phyloP scores from a whole-genome alignment of 2,888 invertebrate species.

The Plebejus melissa region DNA sequence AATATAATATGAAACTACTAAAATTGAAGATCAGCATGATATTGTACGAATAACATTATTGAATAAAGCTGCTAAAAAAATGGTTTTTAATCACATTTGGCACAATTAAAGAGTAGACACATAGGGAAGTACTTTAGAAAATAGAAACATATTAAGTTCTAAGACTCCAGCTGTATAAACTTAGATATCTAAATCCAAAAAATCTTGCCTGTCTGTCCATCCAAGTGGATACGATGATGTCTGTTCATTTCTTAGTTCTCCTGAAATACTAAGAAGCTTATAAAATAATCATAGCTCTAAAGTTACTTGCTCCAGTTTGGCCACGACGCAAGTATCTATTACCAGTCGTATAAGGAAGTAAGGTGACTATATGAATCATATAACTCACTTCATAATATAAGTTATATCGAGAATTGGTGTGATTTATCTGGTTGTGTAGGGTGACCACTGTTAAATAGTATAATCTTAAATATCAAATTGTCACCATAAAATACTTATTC shows the following conservation, averaged over 20 bases:
- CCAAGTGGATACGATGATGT: background rate
- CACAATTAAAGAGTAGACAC: too few relatives aligned
- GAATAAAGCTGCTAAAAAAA: too few relatives aligned
- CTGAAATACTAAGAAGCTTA: background rate
- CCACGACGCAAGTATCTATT: constrained; percentile 1
- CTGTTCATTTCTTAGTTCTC: background rate
- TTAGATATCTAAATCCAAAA: too few relatives aligned
- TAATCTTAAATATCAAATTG: background rate
- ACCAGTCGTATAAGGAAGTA: constrained; percentile 18
- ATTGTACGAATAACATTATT: too few relatives aligned
- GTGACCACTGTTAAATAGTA: constrained; percentile 7
- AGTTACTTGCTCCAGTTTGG: background rate
- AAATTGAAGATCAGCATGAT: too few relatives aligned
- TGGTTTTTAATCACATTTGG: too few relatives aligned
- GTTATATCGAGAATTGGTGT: constrained; percentile 14
- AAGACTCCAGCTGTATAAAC: too few relatives aligned
- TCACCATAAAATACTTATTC: too few relatives aligned
- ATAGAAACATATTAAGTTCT: too few relatives aligned
- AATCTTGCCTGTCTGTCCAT: too few relatives aligned
- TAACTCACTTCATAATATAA: constrained; percentile 10
- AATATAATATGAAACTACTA: background rate
- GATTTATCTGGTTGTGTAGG: constrained; percentile 23
- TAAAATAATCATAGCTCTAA: background rate
- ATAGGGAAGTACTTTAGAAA: too few relatives aligned
- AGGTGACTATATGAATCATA: constrained; percentile 2